Percentiles rank a stretch among this genome's conserved stretches.
Evolutionary conservation across 2,888 invertebrate species (phyloP).

Genomic region (Timandra comae): DNA sequence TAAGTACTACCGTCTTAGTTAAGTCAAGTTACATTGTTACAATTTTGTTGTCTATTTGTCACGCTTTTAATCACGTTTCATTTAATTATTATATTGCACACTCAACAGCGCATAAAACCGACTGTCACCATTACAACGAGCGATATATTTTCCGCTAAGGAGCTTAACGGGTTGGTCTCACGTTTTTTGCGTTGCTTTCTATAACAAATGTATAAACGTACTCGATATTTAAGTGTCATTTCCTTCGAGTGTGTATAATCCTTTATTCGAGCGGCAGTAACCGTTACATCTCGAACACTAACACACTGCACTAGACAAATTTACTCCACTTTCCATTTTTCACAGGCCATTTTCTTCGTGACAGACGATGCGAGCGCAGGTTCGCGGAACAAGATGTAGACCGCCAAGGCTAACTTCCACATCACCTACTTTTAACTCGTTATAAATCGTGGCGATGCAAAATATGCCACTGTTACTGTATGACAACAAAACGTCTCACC

Average conservation of each 20-base stretch:
- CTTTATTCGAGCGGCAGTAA: constrained; percentile 43
- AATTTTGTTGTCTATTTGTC: too few species aligned
- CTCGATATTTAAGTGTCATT: constrained; percentile 33
- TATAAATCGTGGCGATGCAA: constrained; percentile 46
- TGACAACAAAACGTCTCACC: constrained; percentile 27
- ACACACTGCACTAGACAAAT: constrained; percentile 65
- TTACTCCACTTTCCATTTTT: constrained; percentile 75
- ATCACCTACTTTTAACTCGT: constrained; percentile 54
- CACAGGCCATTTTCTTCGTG: constrained; percentile 61
- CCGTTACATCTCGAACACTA: constrained; percentile 55
- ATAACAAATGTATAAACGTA: background rate
- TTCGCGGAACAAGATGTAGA: constrained; percentile 59
- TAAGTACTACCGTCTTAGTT: too few species aligned
- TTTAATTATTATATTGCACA: constrained; percentile 26
- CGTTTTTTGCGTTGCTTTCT: constrained; percentile 33
- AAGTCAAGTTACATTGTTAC: too few species aligned
- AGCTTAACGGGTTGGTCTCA: constrained; percentile 44
- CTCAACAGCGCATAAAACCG: constrained; percentile 49
- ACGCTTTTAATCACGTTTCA: too few species aligned
- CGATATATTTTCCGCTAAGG: constrained; percentile 45
- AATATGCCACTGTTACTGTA: constrained; percentile 27
- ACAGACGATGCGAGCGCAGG: constrained; percentile 50
- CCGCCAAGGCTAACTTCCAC: constrained; percentile 44
- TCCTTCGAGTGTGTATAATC: constrained; percentile 35
- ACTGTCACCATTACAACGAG: constrained; percentile 52